phyloP scores from a whole-genome alignment of 2,888 invertebrate genomes.

The Epinotia ramella region DNA sequence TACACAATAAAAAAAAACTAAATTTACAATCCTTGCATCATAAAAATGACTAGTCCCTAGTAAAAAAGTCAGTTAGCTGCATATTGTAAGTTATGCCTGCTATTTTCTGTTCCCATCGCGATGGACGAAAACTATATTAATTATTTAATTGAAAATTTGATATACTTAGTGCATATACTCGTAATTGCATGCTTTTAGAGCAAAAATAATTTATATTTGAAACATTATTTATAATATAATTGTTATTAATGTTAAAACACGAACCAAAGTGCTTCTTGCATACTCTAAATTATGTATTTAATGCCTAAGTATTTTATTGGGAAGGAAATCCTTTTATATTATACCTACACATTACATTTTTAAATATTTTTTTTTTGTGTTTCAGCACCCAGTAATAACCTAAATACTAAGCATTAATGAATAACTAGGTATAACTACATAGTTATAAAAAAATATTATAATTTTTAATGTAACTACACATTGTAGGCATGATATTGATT shows the following conservation, averaged over 20 bases:
- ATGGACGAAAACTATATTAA: no score
- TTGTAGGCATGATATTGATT: conserved; percentile 4
- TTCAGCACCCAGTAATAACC: background rate
- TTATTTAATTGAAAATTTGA: background rate
- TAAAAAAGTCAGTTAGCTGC: no score
- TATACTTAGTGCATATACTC: background rate
- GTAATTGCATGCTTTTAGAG: background rate
- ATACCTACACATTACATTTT: no score
- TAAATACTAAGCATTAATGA: background rate
- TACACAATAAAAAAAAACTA: no score
- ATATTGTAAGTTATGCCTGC: no score
- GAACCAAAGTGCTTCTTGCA: background rate
- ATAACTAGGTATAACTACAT: background rate
- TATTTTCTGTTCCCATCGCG: no score
- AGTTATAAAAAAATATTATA: background rate
- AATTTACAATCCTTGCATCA: no score
- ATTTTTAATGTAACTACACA: background rate
- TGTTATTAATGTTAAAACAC: background rate
- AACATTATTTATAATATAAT: background rate
- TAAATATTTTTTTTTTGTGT: background rate
- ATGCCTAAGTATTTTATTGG: background rate
- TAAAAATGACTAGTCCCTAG: no score
- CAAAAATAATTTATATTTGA: background rate
- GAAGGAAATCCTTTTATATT: background rate
- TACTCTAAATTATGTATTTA: background rate